Evolutionary conservation across 2,888 invertebrate species (phyloP).

Genomic region (Troides oblongomaculatus): DNA sequence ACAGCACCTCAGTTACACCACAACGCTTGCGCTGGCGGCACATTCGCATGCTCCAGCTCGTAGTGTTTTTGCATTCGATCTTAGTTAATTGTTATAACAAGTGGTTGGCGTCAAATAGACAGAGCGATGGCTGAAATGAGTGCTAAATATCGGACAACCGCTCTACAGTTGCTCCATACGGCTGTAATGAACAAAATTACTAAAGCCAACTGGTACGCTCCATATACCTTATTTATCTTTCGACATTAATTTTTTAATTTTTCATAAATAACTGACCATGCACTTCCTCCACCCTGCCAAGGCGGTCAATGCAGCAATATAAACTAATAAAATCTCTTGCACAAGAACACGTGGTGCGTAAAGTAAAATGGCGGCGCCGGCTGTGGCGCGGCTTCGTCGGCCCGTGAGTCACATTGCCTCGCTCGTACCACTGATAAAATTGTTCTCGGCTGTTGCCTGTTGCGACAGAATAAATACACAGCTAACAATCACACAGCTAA

Average conservation of each 20-base stretch:
- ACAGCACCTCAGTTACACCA: constrained; percentile 68
- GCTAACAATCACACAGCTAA: background rate
- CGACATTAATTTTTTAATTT: background rate
- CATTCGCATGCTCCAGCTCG: constrained; percentile 42
- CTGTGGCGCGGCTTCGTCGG: constrained; percentile 36
- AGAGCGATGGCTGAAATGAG: background rate
- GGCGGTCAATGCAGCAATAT: constrained; percentile 1
- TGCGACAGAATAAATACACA: constrained; percentile 4
- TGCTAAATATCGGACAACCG: constrained; percentile 4
- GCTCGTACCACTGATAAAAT: constrained; percentile 42
- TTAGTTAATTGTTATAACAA: background rate
- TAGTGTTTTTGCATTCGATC: background rate
- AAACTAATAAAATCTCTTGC: constrained; percentile 30
- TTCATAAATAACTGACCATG: background rate
- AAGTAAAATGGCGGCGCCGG: constrained; percentile 72
- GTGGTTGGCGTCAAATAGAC: constrained; percentile 1
- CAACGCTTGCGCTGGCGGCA: constrained; percentile 72
- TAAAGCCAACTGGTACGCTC: constrained; percentile 65
- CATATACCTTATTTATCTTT: background rate
- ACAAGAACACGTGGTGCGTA: constrained; percentile 67
- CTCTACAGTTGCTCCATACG: constrained; percentile 38
- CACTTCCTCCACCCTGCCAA: background rate
- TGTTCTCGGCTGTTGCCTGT: constrained; percentile 27
- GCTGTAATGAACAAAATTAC: constrained; percentile 60
- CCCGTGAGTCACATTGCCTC: constrained; percentile 41